Evolutionary conservation across 2,113 vertebrate species (phyloP), one percentile per base, ranked within the genome.

Genomic region (Amia ocellicauda): DNA sequence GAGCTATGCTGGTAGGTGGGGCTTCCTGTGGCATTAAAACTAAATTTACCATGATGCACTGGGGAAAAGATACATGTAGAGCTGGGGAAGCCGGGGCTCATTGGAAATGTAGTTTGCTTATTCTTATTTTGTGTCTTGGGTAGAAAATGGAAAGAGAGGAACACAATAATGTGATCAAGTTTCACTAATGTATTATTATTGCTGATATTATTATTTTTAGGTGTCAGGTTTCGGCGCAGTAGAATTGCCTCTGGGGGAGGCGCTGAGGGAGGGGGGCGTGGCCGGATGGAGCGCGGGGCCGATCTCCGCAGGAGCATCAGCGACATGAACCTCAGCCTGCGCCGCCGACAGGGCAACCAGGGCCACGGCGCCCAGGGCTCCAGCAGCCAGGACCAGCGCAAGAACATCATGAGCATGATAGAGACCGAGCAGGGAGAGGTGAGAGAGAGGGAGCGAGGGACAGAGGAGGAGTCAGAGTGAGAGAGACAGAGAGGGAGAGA

Each of bases 241-340:
- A 4, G 11, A 11, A 4, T 4, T 1, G 57, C 3, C 4, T 7
- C 13, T 8, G 40, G 2, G 2, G 16, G 57, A 3, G 19, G 17
- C 3, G 9, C 10, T 3, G n/a, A 14, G 7, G 16, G 88, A 71
- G 91, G 90, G 80, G 89, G 88, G 63, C 83, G 92, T 4, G 89
- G 83, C 20, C 85, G 93, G 28, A 94, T 92, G 14, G 80, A 90
- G 0, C 91, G 0, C 92, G 92, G 0, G 82, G 92, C 1, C 90
- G 94, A 94, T 71, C 86, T 96, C 67, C 83, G 93, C 49, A 88
- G 94, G 57, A 97, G 93, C 71, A 94, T 97, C 80, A 96, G 94
- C 0, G 94, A 97, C 71, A 94, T 96, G 86, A 94, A 95, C 76
- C 76, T 96, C 52, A 95, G 90, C 72, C 82, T 90, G 8, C 83